phyloP scores from a whole-genome alignment of 1,140 invertebrate species.

The Ephestia elutella region DNA sequence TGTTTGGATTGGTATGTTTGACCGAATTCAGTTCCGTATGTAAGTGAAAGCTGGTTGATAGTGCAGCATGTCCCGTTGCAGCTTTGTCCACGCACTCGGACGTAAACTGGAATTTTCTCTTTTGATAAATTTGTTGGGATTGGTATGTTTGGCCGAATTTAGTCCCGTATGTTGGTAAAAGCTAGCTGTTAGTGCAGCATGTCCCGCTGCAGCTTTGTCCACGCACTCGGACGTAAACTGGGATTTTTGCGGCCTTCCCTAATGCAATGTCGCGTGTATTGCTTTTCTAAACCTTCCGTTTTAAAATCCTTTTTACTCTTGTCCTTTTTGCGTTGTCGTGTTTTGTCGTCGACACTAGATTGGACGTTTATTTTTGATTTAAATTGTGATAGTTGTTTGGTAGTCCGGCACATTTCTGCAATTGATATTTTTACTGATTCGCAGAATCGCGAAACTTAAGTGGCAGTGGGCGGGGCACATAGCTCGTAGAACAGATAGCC shows the following conservation, averaged over 20 bases:
- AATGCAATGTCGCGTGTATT: constrained; percentile 5
- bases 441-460: no score
- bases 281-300: not conserved
- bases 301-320: not conserved
- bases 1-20: not conserved
- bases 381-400: no score
- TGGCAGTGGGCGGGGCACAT: no score
- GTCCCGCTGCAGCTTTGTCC: constrained; percentile 5
- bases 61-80: not conserved
- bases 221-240: constrained; percentile 9
- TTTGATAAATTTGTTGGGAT: no score
- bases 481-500: no score
- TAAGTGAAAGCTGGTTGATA: not conserved
- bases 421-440: no score
- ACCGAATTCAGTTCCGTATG: not conserved
- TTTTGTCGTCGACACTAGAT: no score
- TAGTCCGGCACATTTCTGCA: no score
- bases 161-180: not conserved
- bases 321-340: no score
- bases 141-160: not conserved
- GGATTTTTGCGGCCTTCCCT: constrained; percentile 10
- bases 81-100: constrained; percentile 8
- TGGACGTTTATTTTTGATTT: no score
- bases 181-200: not conserved
- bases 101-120: constrained; percentile 9